Conservation (phyloP, 2,113 vertebrate genomes). For the Melanocharis versteri region DNA sequence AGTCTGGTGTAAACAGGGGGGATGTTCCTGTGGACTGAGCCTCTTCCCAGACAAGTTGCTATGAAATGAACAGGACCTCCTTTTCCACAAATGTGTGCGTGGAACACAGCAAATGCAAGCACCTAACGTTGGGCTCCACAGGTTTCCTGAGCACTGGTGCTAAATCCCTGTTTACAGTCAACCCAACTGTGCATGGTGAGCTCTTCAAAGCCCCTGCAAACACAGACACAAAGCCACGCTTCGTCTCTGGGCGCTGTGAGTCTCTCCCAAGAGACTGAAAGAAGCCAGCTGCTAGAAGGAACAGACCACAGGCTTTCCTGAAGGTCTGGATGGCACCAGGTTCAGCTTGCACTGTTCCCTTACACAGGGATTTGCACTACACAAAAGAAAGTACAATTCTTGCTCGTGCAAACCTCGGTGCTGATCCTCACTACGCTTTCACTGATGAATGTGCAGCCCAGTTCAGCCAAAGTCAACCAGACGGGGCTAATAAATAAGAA, state of each 20-base stretch:
- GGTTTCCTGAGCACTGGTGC: background rate
- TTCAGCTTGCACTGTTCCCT: background rate
- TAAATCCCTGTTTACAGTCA: background rate
- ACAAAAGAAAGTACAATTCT: background rate
- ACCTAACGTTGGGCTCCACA: background rate
- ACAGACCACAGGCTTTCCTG: background rate
- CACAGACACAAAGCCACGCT: background rate
- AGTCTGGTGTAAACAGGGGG: background rate
- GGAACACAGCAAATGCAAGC: background rate
- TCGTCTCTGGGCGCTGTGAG: background rate
- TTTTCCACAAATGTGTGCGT: accelerated
- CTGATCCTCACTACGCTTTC: accelerated
- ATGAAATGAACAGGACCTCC: accelerated
- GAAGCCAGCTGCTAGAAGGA: background rate
- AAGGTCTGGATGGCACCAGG: no score
- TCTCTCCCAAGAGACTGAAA: background rate
- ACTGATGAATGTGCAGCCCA: background rate
- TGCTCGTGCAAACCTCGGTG: accelerated
- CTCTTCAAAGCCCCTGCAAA: background rate
- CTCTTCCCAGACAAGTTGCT: background rate
- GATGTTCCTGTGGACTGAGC: background rate
- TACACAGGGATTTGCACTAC: background rate
- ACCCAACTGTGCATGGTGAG: accelerated
- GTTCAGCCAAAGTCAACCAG: background rate
- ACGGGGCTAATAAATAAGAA: background rate